Conservation (phyloP, 1,140 invertebrate genomes). For the Phenacoccus solenopsis region DNA sequence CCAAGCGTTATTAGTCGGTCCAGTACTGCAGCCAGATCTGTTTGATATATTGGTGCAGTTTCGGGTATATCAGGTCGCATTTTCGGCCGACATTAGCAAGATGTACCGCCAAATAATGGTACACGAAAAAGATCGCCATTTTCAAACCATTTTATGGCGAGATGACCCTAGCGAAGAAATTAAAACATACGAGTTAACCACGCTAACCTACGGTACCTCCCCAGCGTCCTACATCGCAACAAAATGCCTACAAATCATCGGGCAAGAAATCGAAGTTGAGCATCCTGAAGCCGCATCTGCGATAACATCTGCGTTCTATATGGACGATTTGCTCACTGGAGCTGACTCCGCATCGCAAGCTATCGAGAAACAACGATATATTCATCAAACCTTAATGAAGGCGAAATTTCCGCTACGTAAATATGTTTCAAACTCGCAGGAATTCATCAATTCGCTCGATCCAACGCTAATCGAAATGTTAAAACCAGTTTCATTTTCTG, state of each 20-base stretch:
- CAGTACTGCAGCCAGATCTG: constrained; percentile 28
- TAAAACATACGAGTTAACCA: not conserved
- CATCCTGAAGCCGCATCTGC: not conserved
- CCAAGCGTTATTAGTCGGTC: constrained; percentile 28
- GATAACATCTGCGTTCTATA: constrained; percentile 31
- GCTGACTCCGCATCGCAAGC: not conserved
- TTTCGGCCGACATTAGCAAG: constrained; percentile 33
- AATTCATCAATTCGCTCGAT: not conserved
- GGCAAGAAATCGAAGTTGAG: not conserved
- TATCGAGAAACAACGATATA: not conserved
- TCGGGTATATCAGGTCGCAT: constrained; percentile 27
- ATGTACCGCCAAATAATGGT: constrained; percentile 32
- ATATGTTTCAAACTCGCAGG: not conserved
- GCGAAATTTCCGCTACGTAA: not conserved
- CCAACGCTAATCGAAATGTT: not conserved
- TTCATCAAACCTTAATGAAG: not conserved
- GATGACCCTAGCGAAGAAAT: not conserved
- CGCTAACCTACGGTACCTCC: not conserved
- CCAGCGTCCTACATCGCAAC: not conserved
- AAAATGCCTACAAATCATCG: not conserved
- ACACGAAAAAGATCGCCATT: not conserved
- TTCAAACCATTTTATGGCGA: not conserved
- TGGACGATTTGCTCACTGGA: constrained; percentile 26
- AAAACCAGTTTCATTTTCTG: not conserved
- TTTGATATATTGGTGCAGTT: constrained; percentile 30